Evolutionary conservation across 1,140 invertebrate genomes (phyloP).

Genomic region (Prorops nasuta): DNA sequence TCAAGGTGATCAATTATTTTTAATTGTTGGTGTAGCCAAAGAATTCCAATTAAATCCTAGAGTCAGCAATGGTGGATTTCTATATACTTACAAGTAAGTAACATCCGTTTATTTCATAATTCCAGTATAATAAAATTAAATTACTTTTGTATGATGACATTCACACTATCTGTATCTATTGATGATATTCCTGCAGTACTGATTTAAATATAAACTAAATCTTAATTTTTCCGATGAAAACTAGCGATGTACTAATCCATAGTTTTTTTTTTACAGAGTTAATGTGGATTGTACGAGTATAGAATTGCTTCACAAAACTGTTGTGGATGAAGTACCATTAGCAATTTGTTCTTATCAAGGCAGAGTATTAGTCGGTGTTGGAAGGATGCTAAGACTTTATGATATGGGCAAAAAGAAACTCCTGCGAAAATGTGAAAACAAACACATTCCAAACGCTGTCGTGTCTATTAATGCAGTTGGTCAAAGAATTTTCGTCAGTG

Average conservation of each 20-base stretch:
- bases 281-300: conserved; percentile 72
- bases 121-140: no score
- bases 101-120: conserved; percentile 7
- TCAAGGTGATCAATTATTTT: conserved; percentile 70
- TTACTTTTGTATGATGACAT: conserved; percentile 41
- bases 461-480: conserved; percentile 92
- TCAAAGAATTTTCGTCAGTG: conserved; percentile 90
- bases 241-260: conserved; percentile 24
- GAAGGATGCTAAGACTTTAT: conserved; percentile 88
- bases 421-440: conserved; percentile 97
- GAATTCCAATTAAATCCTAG: conserved; percentile 88
- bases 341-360: conserved; percentile 92
- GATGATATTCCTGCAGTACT: conserved; percentile 55
- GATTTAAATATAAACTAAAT: conserved; percentile 25
- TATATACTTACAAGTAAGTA: conserved; percentile 83
- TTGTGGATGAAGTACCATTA: conserved; percentile 90
- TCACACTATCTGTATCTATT: conserved; percentile 37
- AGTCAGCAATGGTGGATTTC: conserved; percentile 73
- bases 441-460: conserved; percentile 95
- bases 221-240: conserved; percentile 29
- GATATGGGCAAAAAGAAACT: conserved; percentile 97
- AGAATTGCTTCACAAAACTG: conserved; percentile 91
- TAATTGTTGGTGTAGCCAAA: conserved; percentile 87
- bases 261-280: conserved; percentile 55
- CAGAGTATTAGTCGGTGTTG: conserved; percentile 87